Conservation (phyloP, 30 jellyfish, hydroid and myxozoan genomes). For the Hydractinia echinata region DNA sequence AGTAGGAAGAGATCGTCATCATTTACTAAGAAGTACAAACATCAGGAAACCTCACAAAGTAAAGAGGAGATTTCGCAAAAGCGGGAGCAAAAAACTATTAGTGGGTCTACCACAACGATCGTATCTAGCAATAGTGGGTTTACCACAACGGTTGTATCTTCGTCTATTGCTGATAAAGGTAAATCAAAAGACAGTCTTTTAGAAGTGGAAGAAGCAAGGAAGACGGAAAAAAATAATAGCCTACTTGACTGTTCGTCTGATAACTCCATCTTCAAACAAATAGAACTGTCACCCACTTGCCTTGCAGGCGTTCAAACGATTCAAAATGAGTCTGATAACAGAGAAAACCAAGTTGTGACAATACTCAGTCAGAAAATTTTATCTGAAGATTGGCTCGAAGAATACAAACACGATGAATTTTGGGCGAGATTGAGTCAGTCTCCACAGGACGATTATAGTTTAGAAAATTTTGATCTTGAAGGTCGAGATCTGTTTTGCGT, state of each 20-base stretch:
- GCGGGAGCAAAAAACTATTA: background rate
- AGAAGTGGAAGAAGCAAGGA: background rate
- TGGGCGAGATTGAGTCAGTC: background rate
- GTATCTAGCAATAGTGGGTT: background rate
- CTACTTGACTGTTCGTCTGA: background rate
- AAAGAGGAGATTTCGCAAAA: background rate
- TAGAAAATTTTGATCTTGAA: too few relatives aligned
- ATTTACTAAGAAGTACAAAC: background rate
- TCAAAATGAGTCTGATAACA: background rate
- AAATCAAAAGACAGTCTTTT: background rate
- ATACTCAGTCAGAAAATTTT: background rate
- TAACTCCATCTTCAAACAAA: too few relatives aligned
- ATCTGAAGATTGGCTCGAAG: constrained; percentile 3
- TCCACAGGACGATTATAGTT: too few relatives aligned
- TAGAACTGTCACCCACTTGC: too few relatives aligned
- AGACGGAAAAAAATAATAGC: background rate
- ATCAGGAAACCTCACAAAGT: background rate
- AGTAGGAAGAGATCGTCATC: background rate
- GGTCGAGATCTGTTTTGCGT: too few relatives aligned
- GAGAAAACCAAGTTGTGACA: background rate
- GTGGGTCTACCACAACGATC: background rate
- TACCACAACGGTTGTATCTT: background rate
- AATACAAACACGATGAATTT: constrained; percentile 6
- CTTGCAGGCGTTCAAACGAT: background rate
- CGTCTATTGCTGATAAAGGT: background rate